Base-by-base conservation (phyloP, 1,140 invertebrate genomes). In the Platyscapa corneri region DNA sequence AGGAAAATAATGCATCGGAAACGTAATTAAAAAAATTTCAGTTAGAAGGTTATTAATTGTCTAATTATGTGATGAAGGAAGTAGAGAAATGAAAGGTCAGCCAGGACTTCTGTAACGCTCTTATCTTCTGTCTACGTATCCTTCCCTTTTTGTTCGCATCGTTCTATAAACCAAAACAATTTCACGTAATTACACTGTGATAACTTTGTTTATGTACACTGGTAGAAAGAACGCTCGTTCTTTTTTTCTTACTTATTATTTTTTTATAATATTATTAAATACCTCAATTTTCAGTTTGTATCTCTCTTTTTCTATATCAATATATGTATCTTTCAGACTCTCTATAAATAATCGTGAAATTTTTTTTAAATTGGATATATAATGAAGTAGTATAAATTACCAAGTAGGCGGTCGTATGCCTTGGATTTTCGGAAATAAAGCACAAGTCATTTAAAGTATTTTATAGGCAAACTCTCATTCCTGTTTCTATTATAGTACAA, bases 181-280 rank as follows among this genome's bases (percentile, higher is more conserved):
- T 77, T 53, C 53, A 53, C 30, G 46, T 20, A 77, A 30, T n/a
- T 53, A 14, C 14, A 27, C 27, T 77, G 18, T 7, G 1, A 42
- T 32, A 16, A 74, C 37, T 75, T 85, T 84, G 74, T 46, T 74
- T 14, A 16, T 1, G 14, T 74, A 5, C 37, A 23, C 72, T 16
- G 18, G 20, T 30, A 39, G 72, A 74, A 74, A 42, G 37, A 6
- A 74, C 49, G 12, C n/a, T 30, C 46, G 16, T 27, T 18, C 37
- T 2, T 1, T 23, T n/a, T 20, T 32, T 7, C 30, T 34, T 37
- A 42, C n/a, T 76, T 49, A 53, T 32, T 64, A 87, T 65, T 65
- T 80, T 82, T 60, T 77, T 46, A n/a, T 56, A 86, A 88, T 88
- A 84, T 89, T 88, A 88, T 89, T 85, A 88, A 89, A 89, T 89